Base-by-base conservation (phyloP, 1,140 invertebrate species). In the Neodiprion lecontei region DNA sequence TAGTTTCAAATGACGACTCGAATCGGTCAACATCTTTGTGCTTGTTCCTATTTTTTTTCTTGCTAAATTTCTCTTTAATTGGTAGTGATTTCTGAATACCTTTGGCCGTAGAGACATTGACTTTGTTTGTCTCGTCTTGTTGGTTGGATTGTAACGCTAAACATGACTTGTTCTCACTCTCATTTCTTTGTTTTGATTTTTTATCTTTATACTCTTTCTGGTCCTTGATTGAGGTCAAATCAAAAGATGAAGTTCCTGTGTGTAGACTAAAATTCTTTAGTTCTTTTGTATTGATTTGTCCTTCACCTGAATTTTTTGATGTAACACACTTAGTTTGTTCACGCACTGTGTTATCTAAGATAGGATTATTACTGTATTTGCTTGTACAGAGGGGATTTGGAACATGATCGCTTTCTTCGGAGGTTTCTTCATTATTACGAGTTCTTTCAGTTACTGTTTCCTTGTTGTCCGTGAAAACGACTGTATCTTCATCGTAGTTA, bases 401-500 rank as follows among this genome's bases (percentile, higher is more conserved):
- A 61, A 17, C n/a, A 14, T 12, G 28, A 40, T 40, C 9, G n/a
- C 53, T 61, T 61, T 9, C 53, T 61, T 61, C n/a, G 11, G 53
- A 0, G 8, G 53, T 14, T 40, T 40, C 28, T 40, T 40, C 28
- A 40, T 3, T 40, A 5, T 40, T 40, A 40, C 2, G 5, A 40
- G 5, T 40, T 5, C 28, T 40, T 40, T 40, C 28, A 5, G 28
- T 40, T 40, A 40, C 28, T 40, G 28, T 2, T 12, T 71, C 47
- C 23, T 77, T 84, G 70, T 88, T 87, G 53, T 88, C 86, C 80
- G 84, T 83, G 7, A 88, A 40, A 1, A 85, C 83, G 7, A 87
- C 82, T 70, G 82, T 85, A 2, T 87, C 85, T 0, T 88, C 86
- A 74, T 86, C 84, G 28, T 84, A 86, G 72, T 77, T 88, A 8